phyloP scores from a whole-genome alignment of 2,113 vertebrate species.

The Picathartes gymnocephalus region DNA sequence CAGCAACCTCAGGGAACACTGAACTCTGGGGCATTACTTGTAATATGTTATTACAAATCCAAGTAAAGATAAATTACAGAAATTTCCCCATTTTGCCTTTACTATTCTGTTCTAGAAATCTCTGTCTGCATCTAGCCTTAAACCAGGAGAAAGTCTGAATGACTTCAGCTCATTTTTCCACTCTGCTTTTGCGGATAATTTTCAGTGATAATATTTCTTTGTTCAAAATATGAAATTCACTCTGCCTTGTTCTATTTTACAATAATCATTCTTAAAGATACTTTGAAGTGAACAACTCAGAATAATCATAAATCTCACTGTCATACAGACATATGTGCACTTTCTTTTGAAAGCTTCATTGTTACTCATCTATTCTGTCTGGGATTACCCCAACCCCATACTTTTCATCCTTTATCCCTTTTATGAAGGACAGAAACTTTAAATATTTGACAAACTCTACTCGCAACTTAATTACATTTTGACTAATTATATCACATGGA shows the following conservation, averaged over 20 bases:
- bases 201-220: constrained; percentile 1
- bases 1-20: not conserved
- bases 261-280: constrained; percentile 35
- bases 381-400: not conserved
- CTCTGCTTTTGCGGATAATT: not conserved
- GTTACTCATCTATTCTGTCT: not conserved
- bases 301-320: constrained; percentile 54
- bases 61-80: not conserved
- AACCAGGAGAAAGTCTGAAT: not conserved
- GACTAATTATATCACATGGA: not conserved
- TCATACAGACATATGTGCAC: constrained; percentile 35
- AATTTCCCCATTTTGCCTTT: not conserved
- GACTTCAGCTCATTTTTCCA: not conserved
- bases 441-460: not conserved
- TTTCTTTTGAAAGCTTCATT: constrained; percentile 34
- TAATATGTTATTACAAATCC: not conserved
- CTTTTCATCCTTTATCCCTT: not conserved
- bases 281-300: constrained; percentile 50
- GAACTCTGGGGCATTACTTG: not conserved
- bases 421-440: not conserved
- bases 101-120: not conserved
- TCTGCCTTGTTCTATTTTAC: constrained; percentile 7
- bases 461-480: not conserved
- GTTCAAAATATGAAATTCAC: not conserved
- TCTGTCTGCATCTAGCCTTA: not conserved